Percentiles rank a stretch among this genome's conserved stretches.
phyloP scores from a whole-genome alignment of 2,888 invertebrate genomes.

The Cyclophora albipunctata region DNA sequence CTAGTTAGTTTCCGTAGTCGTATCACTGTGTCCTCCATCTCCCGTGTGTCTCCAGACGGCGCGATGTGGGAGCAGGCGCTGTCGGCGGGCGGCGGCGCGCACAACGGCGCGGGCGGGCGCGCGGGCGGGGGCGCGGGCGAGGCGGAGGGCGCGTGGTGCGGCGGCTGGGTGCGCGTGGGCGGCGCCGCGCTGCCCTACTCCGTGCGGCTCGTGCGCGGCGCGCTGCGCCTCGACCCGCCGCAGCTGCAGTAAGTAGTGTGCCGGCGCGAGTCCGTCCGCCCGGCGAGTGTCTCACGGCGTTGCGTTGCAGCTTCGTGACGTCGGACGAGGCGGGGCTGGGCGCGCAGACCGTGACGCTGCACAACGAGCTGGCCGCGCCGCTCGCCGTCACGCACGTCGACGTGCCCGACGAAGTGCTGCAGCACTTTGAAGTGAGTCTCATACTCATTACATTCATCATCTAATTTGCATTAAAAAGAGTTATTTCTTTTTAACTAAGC shows the following conservation, averaged over 20 bases:
- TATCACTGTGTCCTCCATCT: too few species aligned
- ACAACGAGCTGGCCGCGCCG: slow-evolving; percentile 44
- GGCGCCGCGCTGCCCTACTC: slow-evolving; percentile 50
- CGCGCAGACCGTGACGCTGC: slow-evolving; percentile 33
- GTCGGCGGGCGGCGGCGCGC: slow-evolving; percentile 39
- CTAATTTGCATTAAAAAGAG: too few species aligned
- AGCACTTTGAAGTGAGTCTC: slow-evolving; percentile 40
- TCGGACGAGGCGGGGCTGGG: slow-evolving; percentile 24
- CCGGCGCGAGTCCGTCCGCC: neutral
- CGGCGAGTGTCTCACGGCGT: neutral
- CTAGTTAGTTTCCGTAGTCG: neutral
- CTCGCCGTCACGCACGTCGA: slow-evolving; percentile 32
- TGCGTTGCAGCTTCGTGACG: slow-evolving; percentile 39
- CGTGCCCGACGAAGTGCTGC: slow-evolving; percentile 25
- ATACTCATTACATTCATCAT: too few species aligned
- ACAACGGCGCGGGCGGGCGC: slow-evolving; percentile 1
- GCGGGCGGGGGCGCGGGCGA: slow-evolving; percentile 9
- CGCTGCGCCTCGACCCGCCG: slow-evolving; percentile 29
- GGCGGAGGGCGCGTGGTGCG: slow-evolving; percentile 28
- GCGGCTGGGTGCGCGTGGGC: slow-evolving; percentile 55
- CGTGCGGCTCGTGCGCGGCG: slow-evolving; percentile 49
- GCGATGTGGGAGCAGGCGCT: slow-evolving; percentile 39
- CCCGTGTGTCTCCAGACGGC: slow-evolving; percentile 28
- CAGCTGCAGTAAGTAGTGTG: slow-evolving; percentile 33
- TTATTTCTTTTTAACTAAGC: too few species aligned